Base-by-base conservation (phyloP, 2,888 invertebrate species). In the Beris chalybata region DNA sequence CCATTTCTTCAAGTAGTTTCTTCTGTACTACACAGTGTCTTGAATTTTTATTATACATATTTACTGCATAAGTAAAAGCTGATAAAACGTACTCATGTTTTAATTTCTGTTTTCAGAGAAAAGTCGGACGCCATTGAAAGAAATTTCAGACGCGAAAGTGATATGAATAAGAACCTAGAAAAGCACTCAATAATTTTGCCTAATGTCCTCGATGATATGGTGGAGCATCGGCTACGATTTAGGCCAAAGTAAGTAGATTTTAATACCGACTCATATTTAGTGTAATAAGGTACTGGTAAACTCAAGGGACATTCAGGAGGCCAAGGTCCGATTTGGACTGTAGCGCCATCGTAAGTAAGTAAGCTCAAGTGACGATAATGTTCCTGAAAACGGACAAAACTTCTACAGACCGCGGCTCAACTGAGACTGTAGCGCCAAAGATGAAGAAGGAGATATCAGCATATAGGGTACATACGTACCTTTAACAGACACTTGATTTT, bases 141-240 rank as follows among this genome's bases (percentile, higher is more conserved):
- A 57, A 71, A 77, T 31, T 67, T 73, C 58, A 71, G 73, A 54
- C 73, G 73, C 43, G 78, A 78, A 29, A 74, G 77, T 12, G 72
- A 74, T 38, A 72, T 74, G 53, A 76, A 76, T 71, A 73, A 76
- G 43, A 72, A 74, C 64, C 71, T 80, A 30, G 73, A 75, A 57
- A 78, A 79, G 66, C 84, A 87, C 55, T 86, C 87, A 69, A 84
- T 87, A 15, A 82, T 90, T 50, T 81, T 88, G 68, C 89, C 90
- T 0, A 90, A 90, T 72, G 84, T 85, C n/a, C 79, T 91, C 13
- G 87, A 89, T 74, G 88, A 89, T 71, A 84, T 85, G 44, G 85
- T 90, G 0, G 84, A 87, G 65, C 83, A 83, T 67, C 85, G 87
- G 70, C 81, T 91, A 1, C 81, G 79, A 50, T 90, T 86, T 72